phyloP scores from a whole-genome alignment of 2,888 invertebrate species.

The Drosophila longiperda region DNA sequence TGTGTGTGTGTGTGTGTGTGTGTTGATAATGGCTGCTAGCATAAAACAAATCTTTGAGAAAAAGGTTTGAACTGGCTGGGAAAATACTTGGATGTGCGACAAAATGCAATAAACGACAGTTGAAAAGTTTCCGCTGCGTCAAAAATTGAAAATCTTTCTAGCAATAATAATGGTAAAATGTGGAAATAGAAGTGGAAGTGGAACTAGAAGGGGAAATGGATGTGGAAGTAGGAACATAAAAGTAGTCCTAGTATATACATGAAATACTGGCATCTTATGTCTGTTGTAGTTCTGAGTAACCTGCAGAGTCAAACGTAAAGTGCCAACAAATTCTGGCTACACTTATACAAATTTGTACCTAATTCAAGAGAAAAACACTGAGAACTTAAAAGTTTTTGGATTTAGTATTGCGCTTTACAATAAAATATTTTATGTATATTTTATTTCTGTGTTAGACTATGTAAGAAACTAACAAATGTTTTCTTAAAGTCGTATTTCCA shows the following conservation, averaged over 20 bases:
- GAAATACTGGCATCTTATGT: not conserved
- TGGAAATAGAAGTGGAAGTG: not conserved
- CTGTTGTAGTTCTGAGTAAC: not conserved
- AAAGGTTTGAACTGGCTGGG: constrained; percentile 2
- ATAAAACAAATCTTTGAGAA: not conserved
- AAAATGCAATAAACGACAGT: constrained; percentile 59
- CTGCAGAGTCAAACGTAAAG: not conserved
- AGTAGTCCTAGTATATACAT: not conserved
- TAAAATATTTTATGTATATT: not conserved
- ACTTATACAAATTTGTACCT: not conserved
- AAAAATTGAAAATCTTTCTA: constrained; percentile 52
- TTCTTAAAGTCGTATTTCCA: not conserved
- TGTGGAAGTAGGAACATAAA: not conserved
- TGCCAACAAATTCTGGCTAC: not conserved
- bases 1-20: constrained; percentile 13
- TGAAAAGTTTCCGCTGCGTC: constrained; percentile 44
- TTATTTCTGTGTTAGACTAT: not conserved
- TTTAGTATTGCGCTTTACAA: not conserved
- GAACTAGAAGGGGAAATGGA: not conserved
- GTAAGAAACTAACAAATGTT: not conserved
- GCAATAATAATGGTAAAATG: not conserved
- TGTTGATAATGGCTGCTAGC: constrained; percentile 44
- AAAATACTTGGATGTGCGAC: constrained; percentile 50
- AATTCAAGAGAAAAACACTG: not conserved
- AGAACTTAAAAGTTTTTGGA: not conserved